Base-by-base conservation (phyloP, 2,113 vertebrate species). In the Toxotes jaculatrix region DNA sequence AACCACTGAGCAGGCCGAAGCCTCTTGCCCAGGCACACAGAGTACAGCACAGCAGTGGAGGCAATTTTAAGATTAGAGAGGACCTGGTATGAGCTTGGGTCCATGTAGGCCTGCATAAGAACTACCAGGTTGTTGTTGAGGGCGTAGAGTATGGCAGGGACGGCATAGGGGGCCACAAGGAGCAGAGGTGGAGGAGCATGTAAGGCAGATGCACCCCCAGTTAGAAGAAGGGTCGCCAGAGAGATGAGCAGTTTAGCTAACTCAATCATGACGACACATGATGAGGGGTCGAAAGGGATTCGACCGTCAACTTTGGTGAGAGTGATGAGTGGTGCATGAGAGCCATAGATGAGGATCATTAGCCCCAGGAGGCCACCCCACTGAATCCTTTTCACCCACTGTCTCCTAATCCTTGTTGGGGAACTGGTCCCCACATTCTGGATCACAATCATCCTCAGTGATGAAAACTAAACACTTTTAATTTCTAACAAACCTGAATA, bases 41-140 rank as follows among this genome's bases (percentile, higher is more conserved):
- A 96, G 94, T 98, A 97, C 4, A 98, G 93, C 49, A 98, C 75
- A 0, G 97, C 97, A 0, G 98, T 99, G 83, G 95, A 97, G 87
- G 94, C 95, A 0, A 99, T 97, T 92, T 99, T 99, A 2, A 99
- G 93, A 92, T 99, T 99, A 63, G 97, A 97, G 49, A 99, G 93
- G 17, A 99, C 94, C 85, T 99, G 98, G 88, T 95, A 99, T 60
- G 97, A 98, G 92, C 97, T 97, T 21, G 98, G 98, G 82, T 99
- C 98, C 98, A 99, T 98, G 89, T 97, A 95, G 31, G 93, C 95
- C 90, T 99, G 98, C 95, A 99, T 97, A 87, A 96, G 91, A 49
- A 99, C 97, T 56, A 97, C 97, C 79, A 99, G 90, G 93, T 99
- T 98, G 94, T 99, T 99, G 95, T 97, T 99, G 69, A 96, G 93